Conservation (phyloP, 2,888 invertebrate genomes). For the Sphaeridia pumilis region DNA sequence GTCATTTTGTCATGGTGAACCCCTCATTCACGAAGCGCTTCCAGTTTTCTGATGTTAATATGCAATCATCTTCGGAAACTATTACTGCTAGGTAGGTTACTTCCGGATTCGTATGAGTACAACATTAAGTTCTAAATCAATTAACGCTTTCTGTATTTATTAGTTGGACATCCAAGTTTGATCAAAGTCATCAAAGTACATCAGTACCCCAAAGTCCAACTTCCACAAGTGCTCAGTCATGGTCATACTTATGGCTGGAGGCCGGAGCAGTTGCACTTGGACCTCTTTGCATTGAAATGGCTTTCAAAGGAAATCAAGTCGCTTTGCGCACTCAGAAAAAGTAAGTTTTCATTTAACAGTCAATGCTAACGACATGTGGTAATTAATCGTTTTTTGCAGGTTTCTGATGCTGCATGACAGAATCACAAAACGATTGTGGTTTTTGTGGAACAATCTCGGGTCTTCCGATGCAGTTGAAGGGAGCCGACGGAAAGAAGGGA, state of each 20-base stretch:
- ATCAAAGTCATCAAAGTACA: constrained; percentile 20
- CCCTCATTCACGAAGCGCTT: constrained; percentile 35
- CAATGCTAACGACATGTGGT: not conserved
- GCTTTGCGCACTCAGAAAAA: constrained; percentile 52
- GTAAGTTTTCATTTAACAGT: constrained; percentile 39
- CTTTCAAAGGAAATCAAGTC: constrained; percentile 59
- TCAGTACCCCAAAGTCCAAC: constrained; percentile 33
- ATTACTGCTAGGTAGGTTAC: constrained; percentile 29
- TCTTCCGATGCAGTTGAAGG: constrained; percentile 47
- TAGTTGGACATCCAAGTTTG: constrained; percentile 33
- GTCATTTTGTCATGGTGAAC: constrained; percentile 49
- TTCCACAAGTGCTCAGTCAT: constrained; percentile 46
- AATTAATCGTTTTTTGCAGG: constrained; percentile 37
- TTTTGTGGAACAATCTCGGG: constrained; percentile 70
- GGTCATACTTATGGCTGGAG: constrained; percentile 60
- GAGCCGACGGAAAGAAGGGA: constrained; percentile 20
- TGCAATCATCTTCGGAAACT: constrained; percentile 35
- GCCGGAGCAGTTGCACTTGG: constrained; percentile 83
- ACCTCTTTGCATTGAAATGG: constrained; percentile 78
- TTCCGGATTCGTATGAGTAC: not conserved
- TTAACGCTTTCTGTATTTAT: not conserved
- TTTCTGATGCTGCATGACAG: constrained; percentile 73
- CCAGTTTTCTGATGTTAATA: constrained; percentile 35
- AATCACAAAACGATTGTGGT: constrained; percentile 77
- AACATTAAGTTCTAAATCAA: not conserved